Evolutionary conservation across 1,140 invertebrate species (phyloP).

Genomic region (Heliconius congener): DNA sequence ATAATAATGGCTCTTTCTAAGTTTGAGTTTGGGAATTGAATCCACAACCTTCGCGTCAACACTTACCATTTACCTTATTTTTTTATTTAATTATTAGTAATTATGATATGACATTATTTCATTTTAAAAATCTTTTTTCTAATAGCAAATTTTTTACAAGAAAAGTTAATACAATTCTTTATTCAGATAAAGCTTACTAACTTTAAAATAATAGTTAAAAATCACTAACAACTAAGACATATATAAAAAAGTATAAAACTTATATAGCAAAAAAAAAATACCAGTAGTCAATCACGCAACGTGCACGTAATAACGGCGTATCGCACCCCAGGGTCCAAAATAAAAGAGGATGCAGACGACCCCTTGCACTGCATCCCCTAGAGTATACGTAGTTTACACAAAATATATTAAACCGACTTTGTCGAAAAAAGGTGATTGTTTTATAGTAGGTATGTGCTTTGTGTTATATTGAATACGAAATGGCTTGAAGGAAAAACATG

Average conservation of each 20-base stretch:
- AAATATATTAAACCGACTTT: conserved; percentile 26
- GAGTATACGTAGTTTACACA: conserved; percentile 42
- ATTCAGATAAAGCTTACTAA: not conserved
- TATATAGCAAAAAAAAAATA: conserved; percentile 9
- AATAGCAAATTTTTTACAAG: too few species aligned
- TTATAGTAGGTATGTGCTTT: not conserved
- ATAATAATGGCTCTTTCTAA: too few species aligned
- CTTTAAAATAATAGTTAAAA: not conserved
- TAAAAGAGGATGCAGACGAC: conserved; percentile 36
- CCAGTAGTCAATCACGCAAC: conserved; percentile 35
- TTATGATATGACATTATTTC: too few species aligned
- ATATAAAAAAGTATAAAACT: not conserved
- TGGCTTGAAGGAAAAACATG: not conserved
- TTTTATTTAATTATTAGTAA: too few species aligned
- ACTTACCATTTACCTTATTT: too few species aligned
- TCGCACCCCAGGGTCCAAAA: conserved; percentile 34
- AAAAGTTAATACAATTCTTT: not conserved
- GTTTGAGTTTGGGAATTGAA: too few species aligned
- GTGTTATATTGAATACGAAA: not conserved
- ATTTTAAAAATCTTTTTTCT: too few species aligned
- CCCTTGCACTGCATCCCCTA: conserved; percentile 40
- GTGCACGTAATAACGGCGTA: conserved; percentile 41
- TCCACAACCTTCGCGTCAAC: too few species aligned
- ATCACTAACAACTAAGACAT: not conserved
- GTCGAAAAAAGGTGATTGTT: not conserved